Evolutionary conservation across 2,113 vertebrate species (phyloP), one percentile per base, ranked within the genome.

Genomic region (Nettapus auritus): DNA sequence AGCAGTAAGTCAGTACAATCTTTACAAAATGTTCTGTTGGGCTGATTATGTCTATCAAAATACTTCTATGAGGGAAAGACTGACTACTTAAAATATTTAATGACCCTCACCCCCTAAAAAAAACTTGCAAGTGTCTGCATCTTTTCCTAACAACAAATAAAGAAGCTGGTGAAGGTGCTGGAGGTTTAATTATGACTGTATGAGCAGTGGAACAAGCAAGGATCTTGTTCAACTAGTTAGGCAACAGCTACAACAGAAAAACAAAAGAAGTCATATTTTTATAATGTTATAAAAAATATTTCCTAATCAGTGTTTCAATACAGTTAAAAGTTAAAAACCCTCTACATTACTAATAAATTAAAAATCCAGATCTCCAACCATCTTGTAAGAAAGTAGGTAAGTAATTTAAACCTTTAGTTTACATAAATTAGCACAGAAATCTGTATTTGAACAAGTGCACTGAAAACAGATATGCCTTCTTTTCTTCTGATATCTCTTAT

Each of bases 381-480:
- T 79, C 79, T 80, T 6, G 31, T 97, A 88, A 95, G 94, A 96
- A 95, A 96, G 92, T 84, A 57, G 88, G 90, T 97, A 95, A 97
- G 91, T 91, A 85, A 95, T 97, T 97, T 96, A 94, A 97, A 92
- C 63, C 28, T 82, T 92, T 94, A 92, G 88, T 86, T 93, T 74
- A 96, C 68, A 96, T 80, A 96, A 96, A 86, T 94, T 96, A 96
- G 90, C 87, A 92, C 82, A 91, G 57, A 82, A 93, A 90, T 50
- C 55, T 90, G 57, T 93, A 63, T 90, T 89, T 93, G 85, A 97
- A 82, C 90, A 91, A 87, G 88, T 92, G 97, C 97, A 98, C 98
- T 98, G 98, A 98, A 98, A 98, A 96, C 98, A 98, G 97, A 97
- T 69, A 64, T 34, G 71, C 64, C 78, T 86, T 80, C 90, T 94